Evolutionary conservation across 2,888 invertebrate species (phyloP), one percentile per base, ranked within the genome.

Genomic region (Athripsodes cinereus): DNA sequence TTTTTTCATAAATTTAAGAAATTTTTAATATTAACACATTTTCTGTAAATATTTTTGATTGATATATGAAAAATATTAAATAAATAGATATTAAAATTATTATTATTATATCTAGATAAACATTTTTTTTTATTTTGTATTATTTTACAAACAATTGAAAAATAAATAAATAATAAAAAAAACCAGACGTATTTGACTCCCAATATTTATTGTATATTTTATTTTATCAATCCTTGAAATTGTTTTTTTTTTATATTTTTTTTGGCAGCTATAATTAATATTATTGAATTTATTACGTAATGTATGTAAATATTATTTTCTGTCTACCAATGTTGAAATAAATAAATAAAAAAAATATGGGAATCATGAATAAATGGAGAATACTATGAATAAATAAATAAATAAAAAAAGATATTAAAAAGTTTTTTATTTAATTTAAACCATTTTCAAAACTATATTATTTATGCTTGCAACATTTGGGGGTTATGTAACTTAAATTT

Each of bases 21-120:
- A 40, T n/a, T 40, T 40, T 40, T 16, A 40, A 8, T 31, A 8
- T 31, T 11, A n/a, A n/a, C n/a, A 16, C 13, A 40, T 13, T n/a
- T 13, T n/a, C 16, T n/a, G 13, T 40, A 16, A n/a, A 40, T 16
- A 44, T 10, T 53, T 53, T 22, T 21, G n/a, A 40, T 40, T 31
- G 40, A 19, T 40, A 53, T 40, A 34, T 44, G 35, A 50, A 21
- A 22, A 20, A 22, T 18, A n/a, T n/a, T n/a, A 52, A 52, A 10
- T 13, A 40, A 40, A 40, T 16, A 40, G 16, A 8, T 2, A 40
- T 40, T 13, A 40, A 8, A 40, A 16, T 40, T 40, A 40, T 13
- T 40, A 40, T 40, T 40, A 40, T 40, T 40, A 40, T 40, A 40
- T 40, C 16, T 8, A 40, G 40, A 40, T 26, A 26, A 26, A 26